Base-by-base conservation (phyloP, 2,797 vertebrate genomes). In the Threskiornis aethiopicus region DNA sequence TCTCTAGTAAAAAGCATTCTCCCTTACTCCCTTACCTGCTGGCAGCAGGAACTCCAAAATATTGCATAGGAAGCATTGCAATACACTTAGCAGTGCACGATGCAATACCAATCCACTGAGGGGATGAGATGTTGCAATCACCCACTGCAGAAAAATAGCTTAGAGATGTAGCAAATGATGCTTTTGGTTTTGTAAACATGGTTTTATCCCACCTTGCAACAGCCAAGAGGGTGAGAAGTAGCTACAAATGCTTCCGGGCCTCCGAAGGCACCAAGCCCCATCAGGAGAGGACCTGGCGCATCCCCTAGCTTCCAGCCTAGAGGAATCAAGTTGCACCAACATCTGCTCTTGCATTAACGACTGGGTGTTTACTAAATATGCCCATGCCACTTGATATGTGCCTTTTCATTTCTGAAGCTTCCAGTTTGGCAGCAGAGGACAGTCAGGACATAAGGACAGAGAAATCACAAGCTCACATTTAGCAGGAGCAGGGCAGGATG, bases 341-440 rank as follows among this genome's bases (percentile, higher is more conserved):
- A n/a, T 0, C 46, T 7, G 2, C 29, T 57, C 46, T 35, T 10
- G 41, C 0, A 0, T 20, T 31, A 28, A 26, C 1, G 2, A 20
- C 20, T 21, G 6, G 7, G 16, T n/a, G 35, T 42, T 86, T 58
- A 70, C 55, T 49, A 75, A 67, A 55, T 7, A 41, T 1, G 3
- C 17, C 31, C 57, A 41, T 1, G 0, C 5, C 4, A 16, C 25
- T 39, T 17, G 25, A 41, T 69, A 37, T 13, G 12, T 33, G 24
- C 21, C 17, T 70, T 79, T 61, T 21, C 19, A 8, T 25, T 65
- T 52, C 54, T 59, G 55, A 58, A 51, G 29, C 46, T 82, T 28
- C 39, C 11, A n/a, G 19, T 58, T 19, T 42, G 72, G n/a, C 24
- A 42, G 22, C 18, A 69, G 70, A 65, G 26, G 20, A 83, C n/a